Percentiles rank a stretch among this genome's conserved stretches.
These are phyloP conservation scores for Andricus grossulariae DNA, from an alignment of 1,140 invertebrate species.

Conservation along the genomic window DNA sequence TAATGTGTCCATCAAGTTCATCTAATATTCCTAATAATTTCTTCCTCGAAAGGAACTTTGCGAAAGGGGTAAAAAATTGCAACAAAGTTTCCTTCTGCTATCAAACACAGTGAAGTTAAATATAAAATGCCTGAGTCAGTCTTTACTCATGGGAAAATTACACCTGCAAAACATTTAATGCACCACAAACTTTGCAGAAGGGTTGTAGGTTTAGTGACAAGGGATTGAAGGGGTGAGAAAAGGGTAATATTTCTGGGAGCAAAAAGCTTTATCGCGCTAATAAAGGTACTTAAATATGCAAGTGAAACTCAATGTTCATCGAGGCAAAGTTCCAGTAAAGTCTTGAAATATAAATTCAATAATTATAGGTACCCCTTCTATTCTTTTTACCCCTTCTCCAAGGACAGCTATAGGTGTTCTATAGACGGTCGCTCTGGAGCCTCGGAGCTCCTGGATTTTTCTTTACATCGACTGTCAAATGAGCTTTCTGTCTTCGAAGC, in stretches of 20 bases:
- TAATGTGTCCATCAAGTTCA: background rate
- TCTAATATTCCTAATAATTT: slow-evolving; percentile 2
- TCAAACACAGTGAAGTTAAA: background rate
- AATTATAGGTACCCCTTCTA: slow-evolving; percentile 30
- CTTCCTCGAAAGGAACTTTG: background rate
- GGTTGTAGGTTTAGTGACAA: background rate
- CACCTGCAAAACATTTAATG: background rate
- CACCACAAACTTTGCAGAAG: background rate
- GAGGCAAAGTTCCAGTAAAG: background rate
- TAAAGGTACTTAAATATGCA: background rate
- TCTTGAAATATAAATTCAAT: background rate
- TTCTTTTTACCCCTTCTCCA: slow-evolving; percentile 7
- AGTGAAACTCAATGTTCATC: background rate
- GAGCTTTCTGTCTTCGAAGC: background rate
- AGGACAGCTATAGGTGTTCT: slow-evolving; percentile 8
- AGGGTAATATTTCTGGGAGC: background rate
- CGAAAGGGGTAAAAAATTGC: background rate
- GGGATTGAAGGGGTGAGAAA: background rate
- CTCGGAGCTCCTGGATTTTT: slow-evolving; percentile 18
- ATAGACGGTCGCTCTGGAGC: slow-evolving; percentile 8
- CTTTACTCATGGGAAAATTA: background rate
- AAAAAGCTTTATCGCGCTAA: background rate
- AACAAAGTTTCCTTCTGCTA: background rate
- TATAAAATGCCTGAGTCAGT: background rate
- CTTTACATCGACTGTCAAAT: slow-evolving; percentile 1